Conservation (phyloP, 2,888 invertebrate genomes). For the Dysmachus trigonus region DNA sequence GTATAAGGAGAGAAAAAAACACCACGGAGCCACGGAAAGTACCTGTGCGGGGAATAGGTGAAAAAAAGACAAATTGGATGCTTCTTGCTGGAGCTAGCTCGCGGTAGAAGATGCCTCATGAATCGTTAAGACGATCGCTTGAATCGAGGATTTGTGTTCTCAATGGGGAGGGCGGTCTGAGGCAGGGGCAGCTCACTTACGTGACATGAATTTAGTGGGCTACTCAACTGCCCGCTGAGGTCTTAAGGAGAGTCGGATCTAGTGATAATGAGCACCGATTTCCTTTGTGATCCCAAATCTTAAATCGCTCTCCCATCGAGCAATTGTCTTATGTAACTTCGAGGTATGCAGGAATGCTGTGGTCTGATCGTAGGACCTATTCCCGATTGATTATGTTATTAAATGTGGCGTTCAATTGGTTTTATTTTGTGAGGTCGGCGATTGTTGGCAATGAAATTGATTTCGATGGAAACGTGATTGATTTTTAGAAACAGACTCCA, state of each 20-base stretch:
- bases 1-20: background rate
- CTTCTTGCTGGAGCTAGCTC: background rate
- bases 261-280: background rate
- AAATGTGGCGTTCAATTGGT: background rate
- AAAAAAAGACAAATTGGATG: slow-evolving; percentile 35
- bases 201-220: slow-evolving; percentile 28
- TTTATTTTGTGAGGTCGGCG: background rate
- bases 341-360: background rate
- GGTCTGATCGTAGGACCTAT: background rate
- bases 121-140: background rate
- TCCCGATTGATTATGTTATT: background rate
- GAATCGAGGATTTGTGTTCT: background rate
- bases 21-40: background rate
- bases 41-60: background rate
- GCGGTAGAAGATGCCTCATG: slow-evolving; percentile 3
- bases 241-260: background rate
- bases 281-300: background rate
- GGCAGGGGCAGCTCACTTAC: background rate
- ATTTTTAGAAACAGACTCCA: background rate
- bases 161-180: background rate
- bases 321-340: background rate
- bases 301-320: background rate
- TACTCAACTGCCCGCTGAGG: background rate
- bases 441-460: background rate
- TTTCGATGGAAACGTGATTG: background rate